These are phyloP conservation scores for Lasiommata megera DNA, from an alignment of 2,888 invertebrate species.

Conservation along the genomic window DNA sequence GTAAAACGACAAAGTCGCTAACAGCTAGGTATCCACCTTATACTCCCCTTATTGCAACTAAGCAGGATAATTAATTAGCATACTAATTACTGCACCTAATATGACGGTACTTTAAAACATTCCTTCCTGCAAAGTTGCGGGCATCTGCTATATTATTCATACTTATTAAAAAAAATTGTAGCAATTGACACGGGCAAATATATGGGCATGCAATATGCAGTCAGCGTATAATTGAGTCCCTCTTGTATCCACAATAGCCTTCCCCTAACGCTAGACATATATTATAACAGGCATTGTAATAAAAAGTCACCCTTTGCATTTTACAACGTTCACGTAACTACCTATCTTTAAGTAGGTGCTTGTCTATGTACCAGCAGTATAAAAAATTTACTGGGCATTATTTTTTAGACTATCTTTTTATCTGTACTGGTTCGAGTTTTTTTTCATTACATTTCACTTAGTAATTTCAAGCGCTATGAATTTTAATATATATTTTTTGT, in stretches of 20 bases:
- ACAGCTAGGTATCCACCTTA: background rate
- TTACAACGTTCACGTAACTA: constrained; percentile 17
- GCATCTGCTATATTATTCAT: constrained; percentile 1
- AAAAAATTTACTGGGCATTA: background rate
- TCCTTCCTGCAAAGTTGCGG: background rate
- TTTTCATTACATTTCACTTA: too few species aligned
- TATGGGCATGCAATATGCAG: background rate
- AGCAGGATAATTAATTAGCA: background rate
- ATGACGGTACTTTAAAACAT: constrained; percentile 4
- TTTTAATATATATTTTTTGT: too few species aligned
- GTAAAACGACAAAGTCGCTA: background rate
- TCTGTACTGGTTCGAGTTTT: too few species aligned
- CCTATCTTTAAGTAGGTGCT: background rate
- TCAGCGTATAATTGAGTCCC: constrained; percentile 12
- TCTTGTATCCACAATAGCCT: constrained; percentile 25
- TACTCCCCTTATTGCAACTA: background rate
- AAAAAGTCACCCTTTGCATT: constrained; percentile 27
- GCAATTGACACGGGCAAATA: background rate
- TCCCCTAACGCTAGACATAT: constrained; percentile 19
- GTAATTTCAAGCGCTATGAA: too few species aligned
- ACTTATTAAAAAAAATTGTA: background rate
- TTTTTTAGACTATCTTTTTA: background rate
- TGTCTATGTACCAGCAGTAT: background rate
- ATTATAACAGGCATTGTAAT: constrained; percentile 27
- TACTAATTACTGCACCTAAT: constrained; percentile 9